Conservation (phyloP, 53 echinoderm and acorn worm genomes). For the Zoroaster sp. region DNA sequence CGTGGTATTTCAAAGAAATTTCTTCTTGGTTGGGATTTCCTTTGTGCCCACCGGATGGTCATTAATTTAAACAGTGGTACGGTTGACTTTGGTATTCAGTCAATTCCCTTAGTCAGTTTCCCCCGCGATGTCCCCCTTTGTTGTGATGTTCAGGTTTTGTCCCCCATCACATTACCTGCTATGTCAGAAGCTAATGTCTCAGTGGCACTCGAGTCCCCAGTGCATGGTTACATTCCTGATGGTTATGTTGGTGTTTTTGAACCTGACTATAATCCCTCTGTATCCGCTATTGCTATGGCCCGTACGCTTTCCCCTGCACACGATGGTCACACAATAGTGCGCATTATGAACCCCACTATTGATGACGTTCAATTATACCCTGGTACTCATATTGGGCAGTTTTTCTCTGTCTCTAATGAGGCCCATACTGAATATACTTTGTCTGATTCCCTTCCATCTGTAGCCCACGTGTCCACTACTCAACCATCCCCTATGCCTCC, state of each 20-base stretch:
- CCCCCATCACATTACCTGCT: slow-evolving; percentile 16
- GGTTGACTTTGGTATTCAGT: neutral
- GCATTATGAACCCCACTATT: slow-evolving; percentile 31
- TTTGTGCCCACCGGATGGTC: neutral
- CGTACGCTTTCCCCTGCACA: slow-evolving; percentile 9
- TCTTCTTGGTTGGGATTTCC: slow-evolving; percentile 55
- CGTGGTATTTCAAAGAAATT: slow-evolving; percentile 8
- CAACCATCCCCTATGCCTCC: neutral
- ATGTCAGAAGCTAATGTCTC: slow-evolving; percentile 38
- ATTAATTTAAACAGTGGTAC: neutral
- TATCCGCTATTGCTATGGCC: slow-evolving; percentile 32
- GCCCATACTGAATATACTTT: neutral
- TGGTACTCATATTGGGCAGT: slow-evolving; percentile 37
- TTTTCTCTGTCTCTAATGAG: slow-evolving; percentile 44
- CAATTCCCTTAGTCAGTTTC: slow-evolving; percentile 22
- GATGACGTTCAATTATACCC: slow-evolving; percentile 4
- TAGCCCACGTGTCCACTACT: neutral
- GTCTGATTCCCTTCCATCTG: neutral
- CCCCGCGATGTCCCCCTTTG: slow-evolving; percentile 29
- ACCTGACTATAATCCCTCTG: too few species aligned
- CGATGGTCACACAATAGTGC: slow-evolving; percentile 5
- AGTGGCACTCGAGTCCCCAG: neutral
- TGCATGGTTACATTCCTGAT: neutral
- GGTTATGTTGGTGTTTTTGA: slow-evolving; percentile 42
- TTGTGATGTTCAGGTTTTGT: slow-evolving; percentile 1